phyloP scores from a whole-genome alignment of 2,113 vertebrate genomes.

The Ariopsis seemanni region DNA sequence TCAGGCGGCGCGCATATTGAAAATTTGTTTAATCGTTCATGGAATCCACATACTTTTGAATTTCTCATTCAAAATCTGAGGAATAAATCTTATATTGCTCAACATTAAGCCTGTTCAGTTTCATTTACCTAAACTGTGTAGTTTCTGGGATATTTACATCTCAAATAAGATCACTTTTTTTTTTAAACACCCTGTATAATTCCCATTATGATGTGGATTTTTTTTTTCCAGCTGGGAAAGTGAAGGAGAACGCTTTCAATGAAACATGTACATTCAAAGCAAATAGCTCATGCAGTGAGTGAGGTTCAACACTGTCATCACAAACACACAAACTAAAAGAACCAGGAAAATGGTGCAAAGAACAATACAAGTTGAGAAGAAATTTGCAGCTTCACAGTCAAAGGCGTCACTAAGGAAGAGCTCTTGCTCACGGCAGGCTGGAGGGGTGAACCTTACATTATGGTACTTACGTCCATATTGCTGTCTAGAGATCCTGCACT shows the following conservation, averaged over 20 bases:
- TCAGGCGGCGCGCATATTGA: too few species aligned
- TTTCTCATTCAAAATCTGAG: too few species aligned
- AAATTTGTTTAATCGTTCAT: too few species aligned
- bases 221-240: neutral
- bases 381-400: constrained; percentile 62
- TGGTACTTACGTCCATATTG: constrained; percentile 96
- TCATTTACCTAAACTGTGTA: too few species aligned
- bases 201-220: neutral
- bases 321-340: constrained; percentile 23
- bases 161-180: too few species aligned
- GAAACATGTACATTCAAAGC: constrained; percentile 1
- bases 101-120: too few species aligned
- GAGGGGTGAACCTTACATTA: constrained; percentile 74
- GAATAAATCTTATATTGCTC: too few species aligned
- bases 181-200: neutral
- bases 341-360: constrained; percentile 29
- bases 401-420: constrained; percentile 76
- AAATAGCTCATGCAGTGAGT: constrained; percentile 38
- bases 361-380: constrained; percentile 44
- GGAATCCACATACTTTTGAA: too few species aligned
- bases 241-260: neutral
- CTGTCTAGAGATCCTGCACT: constrained; percentile 99
- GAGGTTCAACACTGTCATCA: constrained; percentile 27
- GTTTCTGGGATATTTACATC: too few species aligned
- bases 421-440: constrained; percentile 61